Base-by-base conservation (phyloP, 2,797 vertebrate genomes). In the Peromyscus aztecus region DNA sequence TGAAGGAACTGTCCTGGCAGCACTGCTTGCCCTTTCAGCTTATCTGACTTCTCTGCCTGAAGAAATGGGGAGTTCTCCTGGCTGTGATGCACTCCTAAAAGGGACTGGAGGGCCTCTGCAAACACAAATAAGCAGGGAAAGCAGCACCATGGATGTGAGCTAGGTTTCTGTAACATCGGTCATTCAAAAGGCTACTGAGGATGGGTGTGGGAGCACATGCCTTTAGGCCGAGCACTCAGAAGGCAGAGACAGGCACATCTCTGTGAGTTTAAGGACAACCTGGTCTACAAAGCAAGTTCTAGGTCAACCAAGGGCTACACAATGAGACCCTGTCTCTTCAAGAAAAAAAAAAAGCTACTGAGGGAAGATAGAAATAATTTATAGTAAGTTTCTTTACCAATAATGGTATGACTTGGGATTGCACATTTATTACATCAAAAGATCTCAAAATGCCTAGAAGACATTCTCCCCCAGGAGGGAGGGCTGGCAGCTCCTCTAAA, bases 111-210 rank as follows among this genome's bases (percentile, higher is more conserved):
- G n/a, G 10, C 34, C 4, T 57, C 31, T 34, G 61, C 43, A 57
- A 67, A 92, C 34, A 29, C n/a, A 85, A 71, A 73, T 16, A 3
- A 73, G 6, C 19, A 65, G 24, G 59, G 7, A n/a, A 77, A 40
- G 67, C 23, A 59, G 31, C 10, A 46, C 10, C 13, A 12, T 75
- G 21, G 59, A 83, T 52, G 73, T 93, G 49, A 82, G 81, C 37
- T 1, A 12, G 55, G 46, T 82, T 87, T 93, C 78, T 84, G n/a
- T 34, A 67, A 87, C 84, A 83, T 59, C 14, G 65, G 46, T 78
- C 89, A 81, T 73, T 94, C 23, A 61, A 92, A 97, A 94, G 69
- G 31, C 43, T 94, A 94, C 31, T 29, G 43, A 67, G 8, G 71
- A n/a, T 86, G 63, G 43, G 43, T 29, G 2, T 49, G 43, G 31